Base-by-base conservation (phyloP, 2,888 invertebrate species). In the Volucella inflata region DNA sequence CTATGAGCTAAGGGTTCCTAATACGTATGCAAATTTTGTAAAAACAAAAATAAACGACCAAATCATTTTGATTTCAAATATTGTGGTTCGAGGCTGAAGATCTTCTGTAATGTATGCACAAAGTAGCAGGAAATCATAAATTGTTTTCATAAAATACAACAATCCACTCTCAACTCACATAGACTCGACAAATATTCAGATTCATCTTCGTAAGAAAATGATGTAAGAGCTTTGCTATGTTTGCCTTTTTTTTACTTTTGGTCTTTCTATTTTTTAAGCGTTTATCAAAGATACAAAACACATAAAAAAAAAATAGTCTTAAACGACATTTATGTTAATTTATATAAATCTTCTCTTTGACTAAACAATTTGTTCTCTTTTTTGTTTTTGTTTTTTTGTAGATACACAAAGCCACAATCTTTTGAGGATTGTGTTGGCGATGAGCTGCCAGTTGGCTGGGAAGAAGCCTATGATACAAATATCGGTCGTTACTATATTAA, bases 371-470 rank as follows among this genome's bases (percentile, higher is more conserved):
- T 38, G 76, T 57, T 40, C 4, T 53, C 36, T 59, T 46, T 57
- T 17, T 92, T 91, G 90, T 95, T 95, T 53, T 40, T 59, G 42
- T 57, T 17, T 92, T 91, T 90, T 95, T 95, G 65, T 95, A 99
- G 98, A 94, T 97, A 96, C 92, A 98, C 98, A 88, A 99, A 99
- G 93, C 98, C 99, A 83, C 97, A 97, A 93, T 96, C 97, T 82
- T 99, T 99, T 93, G 98, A 98, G 89, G 99, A 99, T 93, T 99
- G 99, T 93, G 97, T 98, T 91, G 98, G 98, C 90, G 98, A 98
- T 94, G 98, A 99, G 93, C 93, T 99, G 91, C 98, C 98, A 62
- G 94, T 98, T 90, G 99, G 99, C 88, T 99, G 99, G 99, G 98
- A 99, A 93, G 97, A 98, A 94, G 96, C 97, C 60, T 97, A 96